phyloP scores from a whole-genome alignment of 2,113 vertebrate genomes.

The Epinephelus moara region DNA sequence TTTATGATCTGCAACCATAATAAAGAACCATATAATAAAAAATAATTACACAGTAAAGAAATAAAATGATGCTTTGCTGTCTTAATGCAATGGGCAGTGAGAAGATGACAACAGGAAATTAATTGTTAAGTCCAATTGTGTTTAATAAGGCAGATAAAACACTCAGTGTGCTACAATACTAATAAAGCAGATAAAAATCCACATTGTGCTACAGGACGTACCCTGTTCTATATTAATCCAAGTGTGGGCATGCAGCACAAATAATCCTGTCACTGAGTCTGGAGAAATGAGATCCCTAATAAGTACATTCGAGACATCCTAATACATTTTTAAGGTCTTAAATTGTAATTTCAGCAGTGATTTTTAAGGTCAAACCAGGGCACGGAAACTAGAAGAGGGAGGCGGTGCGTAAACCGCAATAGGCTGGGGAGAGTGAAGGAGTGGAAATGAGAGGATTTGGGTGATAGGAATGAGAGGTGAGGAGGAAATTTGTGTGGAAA shows the following conservation, averaged over 20 bases:
- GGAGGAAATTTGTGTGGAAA: background rate
- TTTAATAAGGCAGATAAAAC: conserved; percentile 41
- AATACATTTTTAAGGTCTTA: conserved; percentile 40
- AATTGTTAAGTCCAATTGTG: conserved; percentile 4
- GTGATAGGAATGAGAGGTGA: conserved; percentile 9
- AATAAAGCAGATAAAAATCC: conserved; percentile 51
- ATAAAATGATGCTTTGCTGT: conserved; percentile 10
- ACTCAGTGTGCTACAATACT: conserved; percentile 20
- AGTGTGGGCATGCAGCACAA: conserved; percentile 35
- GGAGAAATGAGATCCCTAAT: conserved; percentile 49
- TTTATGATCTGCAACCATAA: conserved; percentile 26
- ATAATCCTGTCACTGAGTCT: conserved; percentile 36
- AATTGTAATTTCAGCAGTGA: conserved; percentile 34
- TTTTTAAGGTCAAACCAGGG: conserved; percentile 40
- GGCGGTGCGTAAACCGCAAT: background rate
- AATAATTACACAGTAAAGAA: conserved; percentile 18
- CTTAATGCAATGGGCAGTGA: background rate
- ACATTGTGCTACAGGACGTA: conserved; percentile 29
- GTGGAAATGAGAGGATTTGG: conserved; percentile 44
- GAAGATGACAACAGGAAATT: background rate
- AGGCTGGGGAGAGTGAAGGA: background rate
- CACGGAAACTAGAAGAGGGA: conserved; percentile 2
- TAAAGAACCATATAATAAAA: conserved; percentile 19
- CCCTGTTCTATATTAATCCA: conserved; percentile 39
- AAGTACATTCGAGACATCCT: conserved; percentile 41